A percentile compares a stretch with the other conserved stretches of the same genome.
These are phyloP conservation scores for Parambassis ranga DNA, from an alignment of 2,797 vertebrate species.

Conservation along the genomic window DNA sequence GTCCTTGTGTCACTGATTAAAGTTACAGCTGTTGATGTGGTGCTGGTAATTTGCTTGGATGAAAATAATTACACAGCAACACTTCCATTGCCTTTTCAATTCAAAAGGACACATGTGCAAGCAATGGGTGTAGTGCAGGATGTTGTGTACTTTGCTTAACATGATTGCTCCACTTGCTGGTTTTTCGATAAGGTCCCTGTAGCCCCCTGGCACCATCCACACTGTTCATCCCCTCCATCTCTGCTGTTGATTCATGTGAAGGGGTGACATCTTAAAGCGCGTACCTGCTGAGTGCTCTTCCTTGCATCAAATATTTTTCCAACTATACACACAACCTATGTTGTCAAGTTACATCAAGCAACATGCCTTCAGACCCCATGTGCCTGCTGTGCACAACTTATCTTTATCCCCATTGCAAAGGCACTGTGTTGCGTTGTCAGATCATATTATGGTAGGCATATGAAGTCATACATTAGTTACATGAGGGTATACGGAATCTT, in stretches of 20 bases:
- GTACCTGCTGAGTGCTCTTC: slow-evolving; percentile 50
- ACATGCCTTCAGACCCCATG: slow-evolving; percentile 36
- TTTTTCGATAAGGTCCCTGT: slow-evolving; percentile 57
- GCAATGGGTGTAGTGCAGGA: slow-evolving; percentile 6
- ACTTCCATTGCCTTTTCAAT: slow-evolving; percentile 39
- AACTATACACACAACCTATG: slow-evolving; percentile 24
- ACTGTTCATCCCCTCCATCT: slow-evolving; percentile 16
- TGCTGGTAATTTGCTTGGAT: slow-evolving; percentile 61
- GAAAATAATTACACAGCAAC: slow-evolving; percentile 53
- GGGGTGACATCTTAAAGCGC: slow-evolving; percentile 58
- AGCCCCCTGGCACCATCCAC: slow-evolving; percentile 41
- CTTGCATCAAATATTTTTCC: slow-evolving; percentile 29
- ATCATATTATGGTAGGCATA: slow-evolving; percentile 50
- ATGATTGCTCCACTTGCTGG: slow-evolving; percentile 32
- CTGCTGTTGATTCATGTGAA: slow-evolving; percentile 57
- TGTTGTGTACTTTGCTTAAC: slow-evolving; percentile 23
- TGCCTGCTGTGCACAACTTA: slow-evolving; percentile 46
- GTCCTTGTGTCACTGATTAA: slow-evolving; percentile 68
- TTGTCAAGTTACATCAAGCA: slow-evolving; percentile 65
- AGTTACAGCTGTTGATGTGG: slow-evolving; percentile 65
- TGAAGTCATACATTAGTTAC: slow-evolving; percentile 59
- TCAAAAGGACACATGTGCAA: slow-evolving; percentile 47
- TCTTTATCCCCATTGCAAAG: slow-evolving; percentile 41
- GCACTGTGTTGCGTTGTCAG: slow-evolving; percentile 52
- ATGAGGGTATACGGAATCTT: slow-evolving; percentile 34